Evolutionary conservation across 2,797 vertebrate species (phyloP).

Genomic region (Oreonectes daqikongensis): DNA sequence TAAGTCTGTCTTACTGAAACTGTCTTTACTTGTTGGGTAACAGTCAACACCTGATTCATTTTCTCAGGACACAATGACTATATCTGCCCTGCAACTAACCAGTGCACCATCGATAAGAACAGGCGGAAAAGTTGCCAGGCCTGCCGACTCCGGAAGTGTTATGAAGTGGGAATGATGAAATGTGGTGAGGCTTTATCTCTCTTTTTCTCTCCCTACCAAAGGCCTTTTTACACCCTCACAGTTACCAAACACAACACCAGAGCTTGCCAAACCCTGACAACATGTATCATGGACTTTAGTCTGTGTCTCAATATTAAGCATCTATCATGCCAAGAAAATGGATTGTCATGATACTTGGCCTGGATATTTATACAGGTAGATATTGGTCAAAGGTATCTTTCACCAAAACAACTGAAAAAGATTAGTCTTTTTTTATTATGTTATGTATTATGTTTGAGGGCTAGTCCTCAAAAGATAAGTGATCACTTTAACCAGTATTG

Average conservation of each 20-base stretch:
- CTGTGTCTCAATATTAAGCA: conserved; percentile 24
- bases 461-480: conserved; percentile 9
- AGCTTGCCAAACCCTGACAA: conserved; percentile 18
- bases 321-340: conserved; percentile 8
- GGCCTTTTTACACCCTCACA: background rate
- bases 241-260: conserved; percentile 10
- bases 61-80: conserved; percentile 91
- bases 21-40: no score
- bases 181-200: conserved; percentile 79
- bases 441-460: background rate
- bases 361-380: background rate
- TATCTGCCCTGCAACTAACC: conserved; percentile 97
- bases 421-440: background rate
- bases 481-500: conserved; percentile 14
- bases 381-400: background rate
- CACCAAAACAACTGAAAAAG: background rate
- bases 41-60: conserved; percentile 3
- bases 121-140: conserved; percentile 98
- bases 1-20: no score
- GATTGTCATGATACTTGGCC: conserved; percentile 11
- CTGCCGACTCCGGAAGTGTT: conserved; percentile 94
- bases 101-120: conserved; percentile 98
- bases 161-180: conserved; percentile 98
- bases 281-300: conserved; percentile 43
- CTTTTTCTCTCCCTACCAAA: background rate